Conservation (phyloP, 2,797 vertebrate species). For the Apogon hyalosoma region DNA sequence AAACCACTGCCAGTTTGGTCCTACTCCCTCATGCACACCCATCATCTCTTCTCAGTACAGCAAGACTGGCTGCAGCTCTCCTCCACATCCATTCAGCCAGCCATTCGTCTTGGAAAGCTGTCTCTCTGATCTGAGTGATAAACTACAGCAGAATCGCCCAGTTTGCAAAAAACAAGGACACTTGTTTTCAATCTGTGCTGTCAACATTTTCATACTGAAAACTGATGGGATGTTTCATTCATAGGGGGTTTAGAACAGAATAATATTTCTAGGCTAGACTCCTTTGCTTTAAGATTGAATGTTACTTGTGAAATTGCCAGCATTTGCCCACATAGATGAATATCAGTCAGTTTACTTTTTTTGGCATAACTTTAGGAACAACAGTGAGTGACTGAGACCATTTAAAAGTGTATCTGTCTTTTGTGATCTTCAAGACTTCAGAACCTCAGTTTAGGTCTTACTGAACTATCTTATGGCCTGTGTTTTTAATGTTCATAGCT, state of each 20-base stretch:
- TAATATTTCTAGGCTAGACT: conserved; percentile 50
- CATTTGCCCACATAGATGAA: conserved; percentile 24
- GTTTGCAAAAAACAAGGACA: conserved; percentile 86
- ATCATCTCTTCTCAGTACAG: conserved; percentile 80
- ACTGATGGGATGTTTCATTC: conserved; percentile 83
- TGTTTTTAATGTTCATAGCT: neutral
- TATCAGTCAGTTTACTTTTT: conserved; percentile 22
- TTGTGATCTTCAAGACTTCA: too few species aligned
- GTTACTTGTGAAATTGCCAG: conserved; percentile 40
- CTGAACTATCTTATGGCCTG: too few species aligned
- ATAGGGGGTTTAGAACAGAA: conserved; percentile 61
- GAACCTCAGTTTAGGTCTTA: too few species aligned
- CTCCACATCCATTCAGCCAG: conserved; percentile 80
- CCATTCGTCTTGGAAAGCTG: conserved; percentile 85
- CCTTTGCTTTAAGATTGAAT: conserved; percentile 49
- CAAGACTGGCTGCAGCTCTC: conserved; percentile 77
- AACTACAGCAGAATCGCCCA: conserved; percentile 84
- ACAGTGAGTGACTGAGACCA: neutral
- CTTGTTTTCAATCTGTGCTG: conserved; percentile 87
- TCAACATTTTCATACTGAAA: conserved; percentile 82
- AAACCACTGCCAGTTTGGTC: conserved; percentile 84
- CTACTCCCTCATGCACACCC: conserved; percentile 82
- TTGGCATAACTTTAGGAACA: conserved; percentile 22
- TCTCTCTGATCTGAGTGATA: conserved; percentile 86
- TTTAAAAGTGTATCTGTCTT: too few species aligned